Base-by-base conservation (phyloP, 2,113 vertebrate species). In the Heteronetta atricapilla region DNA sequence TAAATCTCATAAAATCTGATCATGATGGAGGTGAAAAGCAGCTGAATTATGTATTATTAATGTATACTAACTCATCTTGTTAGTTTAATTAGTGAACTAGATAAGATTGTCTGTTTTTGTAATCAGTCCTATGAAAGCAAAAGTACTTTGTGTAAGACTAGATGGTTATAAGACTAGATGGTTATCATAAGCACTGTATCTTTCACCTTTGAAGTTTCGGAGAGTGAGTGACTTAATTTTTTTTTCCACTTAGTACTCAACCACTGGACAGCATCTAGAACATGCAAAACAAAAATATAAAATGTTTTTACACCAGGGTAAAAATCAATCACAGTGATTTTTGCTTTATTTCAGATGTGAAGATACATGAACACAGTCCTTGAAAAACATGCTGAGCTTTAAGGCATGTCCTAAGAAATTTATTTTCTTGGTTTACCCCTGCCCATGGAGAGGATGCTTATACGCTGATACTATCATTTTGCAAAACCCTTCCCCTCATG, bases 321-420 rank as follows among this genome's bases (percentile, higher is more conserved):
- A 95, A 95, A 96, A 89, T 95, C 93, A 90, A 91, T 96, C 44
- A 23, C 55, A 70, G 79, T 88, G 64, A 60, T 88, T 86, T 68
- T 88, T 73, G 8, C 29, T 83, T 91, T 83, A 53, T 93, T 95
- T 95, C 64, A 80, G 55, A 94, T 80, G 3, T 77, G 56, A 26
- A 95, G 56, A 86, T 69, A 44, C 11, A 69, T 8, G 31, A 91
- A 68, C 20, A 58, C 63, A 74, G 50, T 46, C 21, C 38, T 91
- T 88, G 68, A 95, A 91, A 93, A 79, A 48, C 14, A 60, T 80
- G 29, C 38, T 77, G 67, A 88, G 75, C 78, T 95, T 85, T 89
- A 95, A 89, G 88, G 93, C 88, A 94, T 38, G 33, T 89, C 69
- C 56, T 78, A 91, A 89, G 76, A 52, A 56, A 80, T 83, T 94